Base-by-base conservation (phyloP, 2,113 vertebrate genomes). In the Sylvia atricapilla region DNA sequence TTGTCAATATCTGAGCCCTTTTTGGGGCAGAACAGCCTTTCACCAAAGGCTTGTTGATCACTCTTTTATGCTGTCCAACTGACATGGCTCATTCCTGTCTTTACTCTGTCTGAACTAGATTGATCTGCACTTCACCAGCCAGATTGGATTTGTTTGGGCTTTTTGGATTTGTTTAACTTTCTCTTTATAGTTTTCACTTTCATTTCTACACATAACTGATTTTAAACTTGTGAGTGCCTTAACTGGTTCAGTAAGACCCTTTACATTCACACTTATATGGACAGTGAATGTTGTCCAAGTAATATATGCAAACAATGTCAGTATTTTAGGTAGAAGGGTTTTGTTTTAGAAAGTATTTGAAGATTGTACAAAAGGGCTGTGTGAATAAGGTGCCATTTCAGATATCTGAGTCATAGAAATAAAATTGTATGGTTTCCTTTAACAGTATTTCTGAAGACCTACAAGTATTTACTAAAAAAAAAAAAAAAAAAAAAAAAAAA, bases 61-160 rank as follows among this genome's bases (percentile, higher is more conserved):
- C 8, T 66, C 4, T 27, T 58, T 77, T 4, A 22, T 17, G 15
- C 23, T 53, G 31, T 7, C 13, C 17, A 66, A 10, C 5, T 64
- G 22, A 52, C 24, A 44, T 12, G 4, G 13, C 19, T 56, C 20
- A 41, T 35, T 14, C 58, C 25, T 74, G 21, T 75, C 47, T 62
- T 59, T n/a, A 5, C 1, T 52, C 28, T 68, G 6, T 19, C n/a
- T 56, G 52, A 67, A 59, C 59, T 63, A 63, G 8, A 74, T 3
- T 66, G 18, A 44, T 33, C 19, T 41, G 7, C 1, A 2, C 15
- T 81, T 73, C 39, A 83, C 19, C 0, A 0, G 4, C 33, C 37
- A 53, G 37, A 35, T 14, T n/a, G 11, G 39, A 64, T 53, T 28
- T 52, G 8, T n/a, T 14, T 6, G 11, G 21, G 14, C 8, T 20